Conservation (phyloP, 2,888 invertebrate species). For the Acronicta alni region DNA sequence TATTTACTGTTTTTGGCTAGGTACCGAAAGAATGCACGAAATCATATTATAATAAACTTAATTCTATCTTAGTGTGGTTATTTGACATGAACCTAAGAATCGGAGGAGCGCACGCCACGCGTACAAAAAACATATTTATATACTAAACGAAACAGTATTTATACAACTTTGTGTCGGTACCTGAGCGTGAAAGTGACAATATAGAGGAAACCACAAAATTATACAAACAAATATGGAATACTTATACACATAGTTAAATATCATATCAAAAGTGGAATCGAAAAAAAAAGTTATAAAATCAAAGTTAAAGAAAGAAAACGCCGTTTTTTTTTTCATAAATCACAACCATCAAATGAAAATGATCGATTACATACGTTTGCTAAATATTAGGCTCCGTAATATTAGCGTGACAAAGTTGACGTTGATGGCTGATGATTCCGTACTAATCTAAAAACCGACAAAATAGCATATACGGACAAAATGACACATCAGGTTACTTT, state of each 20-base stretch:
- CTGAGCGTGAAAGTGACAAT: constrained; percentile 13
- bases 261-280: constrained; percentile 45
- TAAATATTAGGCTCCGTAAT: constrained; percentile 7
- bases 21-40: constrained; percentile 37
- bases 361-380: constrained; percentile 19
- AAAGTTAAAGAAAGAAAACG: constrained; percentile 25
- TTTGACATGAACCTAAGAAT: constrained; percentile 19
- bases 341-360: constrained; percentile 35
- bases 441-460: neutral
- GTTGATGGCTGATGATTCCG: constrained; percentile 4
- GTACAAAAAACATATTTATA: constrained; percentile 10
- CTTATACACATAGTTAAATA: constrained; percentile 52
- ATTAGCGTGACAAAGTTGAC: constrained; percentile 34
- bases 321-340: constrained; percentile 20
- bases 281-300: constrained; percentile 44
- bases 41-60: constrained; percentile 21
- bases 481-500: neutral
- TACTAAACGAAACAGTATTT: constrained; percentile 33
- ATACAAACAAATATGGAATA: constrained; percentile 50
- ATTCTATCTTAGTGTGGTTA: constrained; percentile 40
- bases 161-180: constrained; percentile 25
- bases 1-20: constrained; percentile 18
- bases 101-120: constrained; percentile 13
- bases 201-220: constrained; percentile 30
- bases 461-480: neutral